Evolutionary conservation across 1,140 invertebrate species (phyloP), one percentile per base, ranked within the genome.

Genomic region (Pogonognathellus flavescens): DNA sequence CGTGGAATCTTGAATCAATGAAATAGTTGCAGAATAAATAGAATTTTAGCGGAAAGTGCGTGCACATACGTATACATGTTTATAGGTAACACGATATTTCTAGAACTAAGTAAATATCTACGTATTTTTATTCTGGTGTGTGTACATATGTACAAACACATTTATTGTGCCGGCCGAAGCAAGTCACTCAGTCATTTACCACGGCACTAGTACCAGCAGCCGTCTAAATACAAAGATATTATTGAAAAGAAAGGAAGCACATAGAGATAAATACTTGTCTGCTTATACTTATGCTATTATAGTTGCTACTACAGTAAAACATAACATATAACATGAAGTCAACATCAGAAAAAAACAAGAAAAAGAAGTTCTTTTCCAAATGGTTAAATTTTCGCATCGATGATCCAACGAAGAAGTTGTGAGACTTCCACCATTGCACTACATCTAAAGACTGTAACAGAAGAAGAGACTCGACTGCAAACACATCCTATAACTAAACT

Each of bases 351-450:
- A 81, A 76, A 59, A 81, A 81, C 80, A 81, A 81, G 80, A 81
- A 81, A 81, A 81, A 81, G 53, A 81, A 22, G 50, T 57, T 81
- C 80, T 81, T 84, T 60, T 84, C 72, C 50, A 52, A 84, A 80
- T 84, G 83, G 66, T 57, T 84, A 84, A 84, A 84, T 84, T 84
- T 84, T 84, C 83, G 83, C 83, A 84, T 84, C 60, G 83, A 84
- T 84, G 83, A 84, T 57, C 83, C 72, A 84, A 84, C 70, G 83
- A 84, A 41, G 31, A 41, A 70, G 52, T 84, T 84, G 82, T 70
- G 55, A 84, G 66, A 84, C 72, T 84, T 76, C 66, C 53, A 81
- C 80, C 25, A 70, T 55, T 49, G 76, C 50, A 16, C 22, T 80
- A 18, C 49, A 82, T 49, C 49, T 18, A n/a, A 41, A 6, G 31